Evolutionary conservation across 2,113 vertebrate species (phyloP).

Genomic region (Carassius carassius): DNA sequence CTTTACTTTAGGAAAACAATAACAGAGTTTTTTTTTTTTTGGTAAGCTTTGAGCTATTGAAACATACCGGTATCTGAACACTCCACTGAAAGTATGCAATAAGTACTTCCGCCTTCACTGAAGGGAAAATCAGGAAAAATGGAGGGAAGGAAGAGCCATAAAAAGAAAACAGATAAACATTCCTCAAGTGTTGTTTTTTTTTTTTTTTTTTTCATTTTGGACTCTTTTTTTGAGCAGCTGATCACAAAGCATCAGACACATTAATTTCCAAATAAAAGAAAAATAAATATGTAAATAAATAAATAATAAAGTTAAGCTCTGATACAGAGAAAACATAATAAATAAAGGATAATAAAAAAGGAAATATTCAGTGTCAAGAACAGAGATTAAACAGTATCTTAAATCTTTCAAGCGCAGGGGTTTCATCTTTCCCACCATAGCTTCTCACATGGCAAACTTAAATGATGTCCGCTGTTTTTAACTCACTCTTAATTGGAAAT

Average conservation of each 20-base stretch:
- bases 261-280: slow-evolving; percentile 9
- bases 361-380: not conserved
- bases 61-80: slow-evolving; percentile 59
- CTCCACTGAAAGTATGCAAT: slow-evolving; percentile 55
- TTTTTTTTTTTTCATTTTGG: not conserved
- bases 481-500: not conserved
- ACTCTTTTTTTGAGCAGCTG: slow-evolving; percentile 1
- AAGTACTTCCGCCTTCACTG: slow-evolving; percentile 63
- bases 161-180: not conserved
- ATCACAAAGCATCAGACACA: not conserved
- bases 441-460: not conserved
- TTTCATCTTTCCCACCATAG: not conserved
- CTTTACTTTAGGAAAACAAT: slow-evolving; percentile 54
- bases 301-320: slow-evolving; percentile 62
- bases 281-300: slow-evolving; percentile 43
- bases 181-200: not conserved
- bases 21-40: slow-evolving; percentile 57
- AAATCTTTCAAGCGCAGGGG: not conserved
- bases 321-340: slow-evolving; percentile 70
- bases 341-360: not conserved
- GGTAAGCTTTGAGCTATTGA: slow-evolving; percentile 58
- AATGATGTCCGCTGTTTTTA: not conserved
- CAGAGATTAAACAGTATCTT: not conserved
- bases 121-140: slow-evolving; percentile 20
- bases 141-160: not conserved